Conservation (phyloP, 2,113 vertebrate species). For the Sula dactylatra region DNA sequence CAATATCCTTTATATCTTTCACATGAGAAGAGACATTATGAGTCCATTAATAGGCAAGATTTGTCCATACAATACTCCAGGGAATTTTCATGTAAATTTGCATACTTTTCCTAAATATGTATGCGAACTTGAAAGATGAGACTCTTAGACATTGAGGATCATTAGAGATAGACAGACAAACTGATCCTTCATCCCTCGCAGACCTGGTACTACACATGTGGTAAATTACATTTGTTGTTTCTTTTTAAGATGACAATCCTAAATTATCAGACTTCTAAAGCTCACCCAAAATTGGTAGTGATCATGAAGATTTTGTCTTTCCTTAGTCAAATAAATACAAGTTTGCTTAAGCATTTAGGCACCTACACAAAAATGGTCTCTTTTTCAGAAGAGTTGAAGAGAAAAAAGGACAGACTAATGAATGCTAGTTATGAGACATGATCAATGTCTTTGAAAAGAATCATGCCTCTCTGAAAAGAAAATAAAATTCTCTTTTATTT, state of each 20-base stretch:
- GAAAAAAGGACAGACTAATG: not conserved
- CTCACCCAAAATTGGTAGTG: not conserved
- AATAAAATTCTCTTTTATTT: not conserved
- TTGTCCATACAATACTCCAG: constrained; percentile 55
- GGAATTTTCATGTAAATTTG: constrained; percentile 57
- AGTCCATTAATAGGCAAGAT: constrained; percentile 57
- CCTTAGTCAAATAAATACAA: not conserved
- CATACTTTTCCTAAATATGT: constrained; percentile 48
- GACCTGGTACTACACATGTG: not conserved
- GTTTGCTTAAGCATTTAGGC: not conserved
- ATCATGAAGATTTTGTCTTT: not conserved
- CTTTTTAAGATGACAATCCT: not conserved
- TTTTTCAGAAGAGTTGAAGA: not conserved
- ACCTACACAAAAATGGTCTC: not conserved
- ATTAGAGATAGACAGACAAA: not conserved
- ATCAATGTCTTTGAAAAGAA: not conserved
- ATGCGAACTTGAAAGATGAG: constrained; percentile 38
- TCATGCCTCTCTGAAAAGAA: not conserved
- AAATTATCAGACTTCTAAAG: not conserved
- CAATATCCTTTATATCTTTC: constrained; percentile 52
- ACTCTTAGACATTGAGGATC: not conserved
- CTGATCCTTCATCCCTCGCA: not conserved
- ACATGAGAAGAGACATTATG: constrained; percentile 55
- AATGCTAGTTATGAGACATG: not conserved
- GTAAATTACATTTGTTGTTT: not conserved